Conservation (phyloP, 2,113 vertebrate species). For the Nasalis larvatus region DNA sequence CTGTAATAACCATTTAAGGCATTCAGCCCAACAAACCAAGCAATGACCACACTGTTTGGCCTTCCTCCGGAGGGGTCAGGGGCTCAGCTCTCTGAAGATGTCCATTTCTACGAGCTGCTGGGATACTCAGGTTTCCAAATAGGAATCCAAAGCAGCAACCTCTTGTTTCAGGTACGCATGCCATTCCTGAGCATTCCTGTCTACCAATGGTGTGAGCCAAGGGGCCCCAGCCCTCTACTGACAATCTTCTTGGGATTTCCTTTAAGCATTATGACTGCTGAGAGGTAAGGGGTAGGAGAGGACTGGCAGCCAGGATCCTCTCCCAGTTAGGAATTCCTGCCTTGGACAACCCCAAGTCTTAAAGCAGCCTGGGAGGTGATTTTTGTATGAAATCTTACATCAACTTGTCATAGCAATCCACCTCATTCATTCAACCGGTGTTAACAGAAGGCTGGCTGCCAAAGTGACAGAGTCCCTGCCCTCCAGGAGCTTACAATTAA, state of each 20-base stretch:
- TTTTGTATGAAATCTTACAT: background rate
- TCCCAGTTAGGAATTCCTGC: background rate
- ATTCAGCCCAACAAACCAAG: conserved; percentile 39
- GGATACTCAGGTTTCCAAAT: conserved; percentile 21
- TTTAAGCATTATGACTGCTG: background rate
- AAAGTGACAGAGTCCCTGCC: background rate
- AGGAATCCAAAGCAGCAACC: conserved; percentile 53
- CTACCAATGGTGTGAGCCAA: background rate
- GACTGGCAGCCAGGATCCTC: background rate
- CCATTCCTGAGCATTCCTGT: background rate
- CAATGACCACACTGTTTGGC: background rate
- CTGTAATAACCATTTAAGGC: conserved; percentile 63
- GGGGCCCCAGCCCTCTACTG: background rate
- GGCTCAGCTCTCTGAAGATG: conserved; percentile 9
- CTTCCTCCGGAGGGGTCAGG: conserved; percentile 40
- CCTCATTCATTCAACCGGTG: background rate
- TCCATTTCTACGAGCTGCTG: background rate
- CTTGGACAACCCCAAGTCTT: background rate
- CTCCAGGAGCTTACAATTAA: background rate
- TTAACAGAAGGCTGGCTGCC: background rate
- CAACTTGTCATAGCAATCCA: background rate
- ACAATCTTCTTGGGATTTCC: background rate
- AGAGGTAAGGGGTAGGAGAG: background rate
- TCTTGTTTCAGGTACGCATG: conserved; percentile 42
- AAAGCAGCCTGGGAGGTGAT: background rate